A percentile compares a stretch with the other conserved stretches of the same genome.
Conservation (phyloP, 2,113 vertebrate genomes). For the Hiodon tergisus region DNA sequence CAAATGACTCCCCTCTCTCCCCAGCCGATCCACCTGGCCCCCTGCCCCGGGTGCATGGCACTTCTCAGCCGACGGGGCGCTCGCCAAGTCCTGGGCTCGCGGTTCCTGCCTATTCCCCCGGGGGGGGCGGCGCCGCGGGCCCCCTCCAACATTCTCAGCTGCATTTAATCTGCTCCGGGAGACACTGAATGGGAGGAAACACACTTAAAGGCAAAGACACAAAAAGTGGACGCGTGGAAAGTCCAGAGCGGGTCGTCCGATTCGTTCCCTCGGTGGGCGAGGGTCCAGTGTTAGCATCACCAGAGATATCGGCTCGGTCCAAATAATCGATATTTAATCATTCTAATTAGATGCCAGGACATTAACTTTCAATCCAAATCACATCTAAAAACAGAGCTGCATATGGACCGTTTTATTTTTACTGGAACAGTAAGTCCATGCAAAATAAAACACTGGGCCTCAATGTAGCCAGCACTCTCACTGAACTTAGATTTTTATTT, state of each 20-base stretch:
- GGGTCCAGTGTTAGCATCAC: slow-evolving; percentile 74
- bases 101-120: slow-evolving; percentile 99
- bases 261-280: slow-evolving; percentile 86
- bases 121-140: slow-evolving; percentile 76
- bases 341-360: slow-evolving; percentile 99
- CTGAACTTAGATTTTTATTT: slow-evolving; percentile 93
- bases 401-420: slow-evolving; percentile 79
- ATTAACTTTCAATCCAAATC: slow-evolving; percentile 99
- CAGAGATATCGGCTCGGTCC: slow-evolving; percentile 76
- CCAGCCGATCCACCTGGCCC: slow-evolving; percentile 89
- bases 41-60: slow-evolving; percentile 84
- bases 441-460: slow-evolving; percentile 77
- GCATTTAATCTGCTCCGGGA: slow-evolving; percentile 99
- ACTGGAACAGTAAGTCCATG: slow-evolving; percentile 91
- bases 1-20: slow-evolving; percentile 79
- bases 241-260: slow-evolving; percentile 77
- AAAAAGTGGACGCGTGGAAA: slow-evolving; percentile 72
- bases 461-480: slow-evolving; percentile 83
- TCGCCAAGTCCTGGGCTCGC: slow-evolving; percentile 82
- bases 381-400: slow-evolving; percentile 79
- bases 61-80: slow-evolving; percentile 76
- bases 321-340: slow-evolving; percentile 98
- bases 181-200: slow-evolving; percentile 96
- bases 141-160: slow-evolving; percentile 98
- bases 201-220: slow-evolving; percentile 65